Base-by-base conservation (phyloP, 1,140 invertebrate genomes). In the Planococcus citri region DNA sequence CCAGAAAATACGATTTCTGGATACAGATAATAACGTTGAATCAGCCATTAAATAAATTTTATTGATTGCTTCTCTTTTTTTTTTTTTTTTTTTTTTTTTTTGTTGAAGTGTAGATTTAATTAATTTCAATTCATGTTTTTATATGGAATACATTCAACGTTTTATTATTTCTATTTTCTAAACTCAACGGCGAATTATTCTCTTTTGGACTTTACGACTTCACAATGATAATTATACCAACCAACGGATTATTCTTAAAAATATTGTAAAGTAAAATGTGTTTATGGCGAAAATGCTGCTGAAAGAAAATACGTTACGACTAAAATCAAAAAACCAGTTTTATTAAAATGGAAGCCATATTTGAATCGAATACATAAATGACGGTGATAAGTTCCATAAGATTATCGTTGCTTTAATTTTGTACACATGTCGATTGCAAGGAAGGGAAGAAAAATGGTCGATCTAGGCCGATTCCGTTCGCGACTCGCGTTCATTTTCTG, bases 271-370 rank as follows among this genome's bases (percentile, higher is more conserved):
- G n/a, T n/a, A n/a, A n/a, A n/a, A 51, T 51, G 6, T 51, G 41
- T 51, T 51, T 51, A 51, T 51, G 41, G 41, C 41, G 41, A 64
- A 64, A 64, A 64, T 25, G 21, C 60, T 64, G 25, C 60, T 64
- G 25, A 64, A 64, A 64, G 60, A 27, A 64, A 64, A 64, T 64
- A 64, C 60, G 60, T 64, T 64, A 27, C 25, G 24, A 64, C 60
- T 10, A 64, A 64, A 64, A 64, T 27, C 25, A 64, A 64, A 64
- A n/a, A 64, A 64, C 60, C 60, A 64, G 60, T 64, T 64, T 64
- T 17, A 64, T 64, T 64, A 64, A 64, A 64, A 64, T 64, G 60
- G 60, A 64, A 64, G 60, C 60, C 60, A 64, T 64, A 21, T 64
- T 64, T 64, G 60, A 64, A n/a, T n/a, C n/a, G n/a, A n/a, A 24